Evolutionary conservation across 2,888 invertebrate genomes (phyloP).

Genomic region (Unio delphinus): DNA sequence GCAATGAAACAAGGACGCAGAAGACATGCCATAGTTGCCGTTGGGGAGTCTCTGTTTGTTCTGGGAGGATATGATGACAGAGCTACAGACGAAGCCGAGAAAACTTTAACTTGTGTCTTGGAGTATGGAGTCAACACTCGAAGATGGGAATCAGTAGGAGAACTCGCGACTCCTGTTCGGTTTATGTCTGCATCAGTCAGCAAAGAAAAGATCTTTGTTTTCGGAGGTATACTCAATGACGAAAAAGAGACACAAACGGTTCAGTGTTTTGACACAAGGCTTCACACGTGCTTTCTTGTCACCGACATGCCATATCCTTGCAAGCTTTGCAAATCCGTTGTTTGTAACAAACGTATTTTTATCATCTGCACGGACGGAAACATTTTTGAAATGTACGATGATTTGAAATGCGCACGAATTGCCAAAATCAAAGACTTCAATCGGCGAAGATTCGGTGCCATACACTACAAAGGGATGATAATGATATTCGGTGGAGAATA

Average conservation of each 20-base stretch:
- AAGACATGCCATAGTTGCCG: constrained; percentile 53
- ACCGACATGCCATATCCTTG: constrained; percentile 44
- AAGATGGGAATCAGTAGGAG: constrained; percentile 37
- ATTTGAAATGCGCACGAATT: constrained; percentile 29
- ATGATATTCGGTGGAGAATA: constrained; percentile 47
- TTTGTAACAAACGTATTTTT: constrained; percentile 44
- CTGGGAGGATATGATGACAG: constrained; percentile 55
- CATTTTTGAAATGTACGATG: constrained; percentile 38
- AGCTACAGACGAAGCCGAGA: constrained; percentile 39
- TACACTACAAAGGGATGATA: constrained; percentile 42
- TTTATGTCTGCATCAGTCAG: constrained; percentile 49
- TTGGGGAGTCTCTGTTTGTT: constrained; percentile 47
- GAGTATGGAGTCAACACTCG: constrained; percentile 47
- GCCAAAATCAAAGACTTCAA: constrained; percentile 43
- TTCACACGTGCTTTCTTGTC: constrained; percentile 33
- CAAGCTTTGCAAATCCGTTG: constrained; percentile 45
- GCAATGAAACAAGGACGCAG: constrained; percentile 45
- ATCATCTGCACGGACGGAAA: constrained; percentile 53
- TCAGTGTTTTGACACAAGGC: constrained; percentile 50
- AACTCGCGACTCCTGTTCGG: constrained; percentile 36
- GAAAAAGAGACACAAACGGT: constrained; percentile 49
- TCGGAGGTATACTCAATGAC: constrained; percentile 45
- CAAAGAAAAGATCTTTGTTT: constrained; percentile 51
- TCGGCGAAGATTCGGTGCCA: constrained; percentile 43
- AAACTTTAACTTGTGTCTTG: constrained; percentile 42